Evolutionary conservation across 2,797 vertebrate species (phyloP).

Genomic region (Sebastes nivosus): DNA sequence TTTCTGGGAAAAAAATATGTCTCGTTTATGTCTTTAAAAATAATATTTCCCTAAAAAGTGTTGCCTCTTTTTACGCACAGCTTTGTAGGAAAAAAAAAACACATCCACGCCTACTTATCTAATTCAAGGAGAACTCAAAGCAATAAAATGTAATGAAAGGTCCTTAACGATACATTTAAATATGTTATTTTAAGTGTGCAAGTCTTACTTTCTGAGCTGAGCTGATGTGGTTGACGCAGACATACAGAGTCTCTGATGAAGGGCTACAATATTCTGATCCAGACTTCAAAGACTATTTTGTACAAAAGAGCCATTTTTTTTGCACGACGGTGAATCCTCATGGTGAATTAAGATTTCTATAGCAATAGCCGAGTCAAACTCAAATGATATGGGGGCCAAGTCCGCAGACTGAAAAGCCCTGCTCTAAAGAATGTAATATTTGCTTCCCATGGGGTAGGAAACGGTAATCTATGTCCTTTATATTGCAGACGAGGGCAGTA

Average conservation of each 20-base stretch:
- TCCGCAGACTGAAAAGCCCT: constrained; percentile 89
- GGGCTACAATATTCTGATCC: constrained; percentile 90
- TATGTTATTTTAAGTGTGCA: constrained; percentile 19
- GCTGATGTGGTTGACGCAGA: constrained; percentile 82
- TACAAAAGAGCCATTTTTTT: constrained; percentile 99
- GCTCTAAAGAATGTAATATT: constrained; percentile 97
- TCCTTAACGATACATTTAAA: not conserved
- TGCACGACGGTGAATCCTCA: constrained; percentile 99
- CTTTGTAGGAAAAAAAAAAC: not conserved
- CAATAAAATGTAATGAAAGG: not conserved
- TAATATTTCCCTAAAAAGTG: not conserved
- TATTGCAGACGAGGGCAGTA: constrained; percentile 64
- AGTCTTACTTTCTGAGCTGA: constrained; percentile 72
- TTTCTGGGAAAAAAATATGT: not conserved
- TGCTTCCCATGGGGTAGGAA: constrained; percentile 86
- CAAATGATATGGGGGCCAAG: constrained; percentile 95
- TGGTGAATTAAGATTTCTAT: constrained; percentile 99
- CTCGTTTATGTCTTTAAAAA: not conserved
- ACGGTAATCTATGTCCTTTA: constrained; percentile 82
- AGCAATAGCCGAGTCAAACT: constrained; percentile 98
- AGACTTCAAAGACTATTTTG: constrained; percentile 94
- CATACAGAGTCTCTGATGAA: constrained; percentile 91
- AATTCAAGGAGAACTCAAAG: not conserved
- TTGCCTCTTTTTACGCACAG: constrained; percentile 1
- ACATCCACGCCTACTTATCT: not conserved